phyloP scores from a whole-genome alignment of 2,888 invertebrate species.

The Petrolisthes cinctipes region DNA sequence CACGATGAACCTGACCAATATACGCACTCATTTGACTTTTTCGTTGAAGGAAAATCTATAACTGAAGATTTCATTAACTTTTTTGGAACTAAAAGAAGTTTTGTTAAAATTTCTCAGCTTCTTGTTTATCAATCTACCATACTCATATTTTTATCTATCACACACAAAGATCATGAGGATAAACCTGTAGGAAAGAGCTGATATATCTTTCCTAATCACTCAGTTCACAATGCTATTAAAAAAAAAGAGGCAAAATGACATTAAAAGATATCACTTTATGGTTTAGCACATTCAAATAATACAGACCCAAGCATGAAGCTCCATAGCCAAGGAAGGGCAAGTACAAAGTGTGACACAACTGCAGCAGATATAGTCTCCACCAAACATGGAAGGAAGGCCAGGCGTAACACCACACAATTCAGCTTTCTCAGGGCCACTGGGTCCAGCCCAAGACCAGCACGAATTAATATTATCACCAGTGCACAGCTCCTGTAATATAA shows the following conservation, averaged over 20 bases:
- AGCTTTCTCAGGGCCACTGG: conserved; percentile 86
- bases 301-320: conserved; percentile 81
- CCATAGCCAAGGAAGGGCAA: conserved; percentile 88
- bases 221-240: no score
- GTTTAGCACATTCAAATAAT: neutral
- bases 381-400: conserved; percentile 88
- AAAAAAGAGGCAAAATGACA: no score
- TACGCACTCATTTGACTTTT: neutral
- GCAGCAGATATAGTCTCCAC: conserved; percentile 82
- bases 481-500: conserved; percentile 82
- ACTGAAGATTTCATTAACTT: no score
- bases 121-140: no score
- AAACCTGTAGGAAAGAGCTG: no score
- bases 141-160: no score
- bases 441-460: conserved; percentile 94
- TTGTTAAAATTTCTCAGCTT: no score
- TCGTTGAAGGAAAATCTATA: no score
- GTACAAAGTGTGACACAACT: conserved; percentile 79
- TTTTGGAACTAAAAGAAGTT: no score
- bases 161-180: no score
- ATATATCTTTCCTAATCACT: no score
- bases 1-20: conserved; percentile 76
- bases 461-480: conserved; percentile 88
- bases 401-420: conserved; percentile 73
- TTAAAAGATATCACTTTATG: no score